Percentiles rank a stretch among this genome's conserved stretches.
phyloP scores from a whole-genome alignment of 1,140 invertebrate genomes.

The Anthonomus grandis region DNA sequence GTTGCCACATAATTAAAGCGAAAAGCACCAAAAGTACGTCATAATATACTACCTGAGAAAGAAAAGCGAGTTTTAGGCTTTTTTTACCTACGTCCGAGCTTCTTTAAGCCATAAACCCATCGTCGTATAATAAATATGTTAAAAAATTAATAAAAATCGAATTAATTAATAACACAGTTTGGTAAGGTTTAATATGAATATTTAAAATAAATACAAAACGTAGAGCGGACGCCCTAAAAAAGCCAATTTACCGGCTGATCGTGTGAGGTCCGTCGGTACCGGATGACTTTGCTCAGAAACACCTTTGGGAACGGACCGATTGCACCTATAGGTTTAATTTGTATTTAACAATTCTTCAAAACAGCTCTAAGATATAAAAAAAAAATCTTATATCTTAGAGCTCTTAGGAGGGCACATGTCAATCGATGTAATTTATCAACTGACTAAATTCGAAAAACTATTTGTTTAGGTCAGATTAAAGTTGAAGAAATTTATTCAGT shows the following conservation, averaged over 20 bases:
- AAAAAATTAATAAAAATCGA: conserved; percentile 10
- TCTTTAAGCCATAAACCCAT: neutral
- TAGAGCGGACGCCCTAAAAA: conserved; percentile 14
- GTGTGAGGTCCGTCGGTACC: conserved; percentile 10
- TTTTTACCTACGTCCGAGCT: neutral
- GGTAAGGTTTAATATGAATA: conserved; percentile 14
- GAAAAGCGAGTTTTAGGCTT: too few species aligned
- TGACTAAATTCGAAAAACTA: too few species aligned
- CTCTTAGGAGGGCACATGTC: too few species aligned
- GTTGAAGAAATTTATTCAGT: too few species aligned
- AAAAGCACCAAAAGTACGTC: too few species aligned
- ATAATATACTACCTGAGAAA: neutral
- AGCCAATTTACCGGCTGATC: conserved; percentile 18
- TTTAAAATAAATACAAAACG: conserved; percentile 16
- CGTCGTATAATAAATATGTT: neutral
- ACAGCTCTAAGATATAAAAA: conserved; percentile 1
- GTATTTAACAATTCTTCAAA: neutral
- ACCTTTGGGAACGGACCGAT: neutral
- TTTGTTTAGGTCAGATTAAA: too few species aligned
- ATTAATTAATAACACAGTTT: conserved; percentile 24
- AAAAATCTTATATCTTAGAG: too few species aligned
- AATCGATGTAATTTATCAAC: too few species aligned
- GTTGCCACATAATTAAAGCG: too few species aligned
- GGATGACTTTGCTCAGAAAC: conserved; percentile 9
- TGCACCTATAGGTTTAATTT: neutral